Conservation (phyloP, 1,140 invertebrate genomes). For the Anastatus disparis region DNA sequence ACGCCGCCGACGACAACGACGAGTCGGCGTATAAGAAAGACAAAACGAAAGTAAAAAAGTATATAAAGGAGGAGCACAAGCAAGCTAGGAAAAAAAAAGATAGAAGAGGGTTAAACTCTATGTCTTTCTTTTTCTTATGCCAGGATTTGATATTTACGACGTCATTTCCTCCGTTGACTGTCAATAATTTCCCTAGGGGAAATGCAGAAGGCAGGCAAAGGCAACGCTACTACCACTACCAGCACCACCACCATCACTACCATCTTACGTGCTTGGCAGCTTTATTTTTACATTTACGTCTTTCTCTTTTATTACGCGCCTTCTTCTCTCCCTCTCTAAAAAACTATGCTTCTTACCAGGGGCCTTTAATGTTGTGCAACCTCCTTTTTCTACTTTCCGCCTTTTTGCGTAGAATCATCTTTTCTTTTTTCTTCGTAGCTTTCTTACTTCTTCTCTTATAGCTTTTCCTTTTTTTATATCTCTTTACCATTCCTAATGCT, state of each 20-base stretch:
- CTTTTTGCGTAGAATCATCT: constrained; percentile 35
- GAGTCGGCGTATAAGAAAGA: constrained; percentile 35
- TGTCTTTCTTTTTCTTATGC: too few species aligned
- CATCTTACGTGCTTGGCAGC: constrained; percentile 41
- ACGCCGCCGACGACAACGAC: constrained; percentile 9
- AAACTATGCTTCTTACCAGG: constrained; percentile 10
- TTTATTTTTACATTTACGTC: constrained; percentile 41
- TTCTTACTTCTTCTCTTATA: constrained; percentile 31
- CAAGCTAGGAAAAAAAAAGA: constrained; percentile 24
- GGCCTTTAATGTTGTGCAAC: neutral
- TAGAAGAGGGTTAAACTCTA: constrained; percentile 19
- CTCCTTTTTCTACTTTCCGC: constrained; percentile 25
- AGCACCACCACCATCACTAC: constrained; percentile 14
- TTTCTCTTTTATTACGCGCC: constrained; percentile 43
- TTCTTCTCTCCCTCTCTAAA: constrained; percentile 28
- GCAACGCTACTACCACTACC: neutral
- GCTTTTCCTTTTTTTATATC: constrained; percentile 29
- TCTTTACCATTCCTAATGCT: constrained; percentile 21
- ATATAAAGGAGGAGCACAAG: constrained; percentile 9
- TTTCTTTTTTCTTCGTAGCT: constrained; percentile 21
- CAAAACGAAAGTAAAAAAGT: constrained; percentile 39
- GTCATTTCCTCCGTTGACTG: constrained; percentile 66
- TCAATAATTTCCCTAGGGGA: constrained; percentile 66
- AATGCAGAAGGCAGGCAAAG: constrained; percentile 55
- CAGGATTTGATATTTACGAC: constrained; percentile 63